Evolutionary conservation across 2,113 vertebrate species (phyloP), one percentile per base, ranked within the genome.

Genomic region (Ellobius talpinus): DNA sequence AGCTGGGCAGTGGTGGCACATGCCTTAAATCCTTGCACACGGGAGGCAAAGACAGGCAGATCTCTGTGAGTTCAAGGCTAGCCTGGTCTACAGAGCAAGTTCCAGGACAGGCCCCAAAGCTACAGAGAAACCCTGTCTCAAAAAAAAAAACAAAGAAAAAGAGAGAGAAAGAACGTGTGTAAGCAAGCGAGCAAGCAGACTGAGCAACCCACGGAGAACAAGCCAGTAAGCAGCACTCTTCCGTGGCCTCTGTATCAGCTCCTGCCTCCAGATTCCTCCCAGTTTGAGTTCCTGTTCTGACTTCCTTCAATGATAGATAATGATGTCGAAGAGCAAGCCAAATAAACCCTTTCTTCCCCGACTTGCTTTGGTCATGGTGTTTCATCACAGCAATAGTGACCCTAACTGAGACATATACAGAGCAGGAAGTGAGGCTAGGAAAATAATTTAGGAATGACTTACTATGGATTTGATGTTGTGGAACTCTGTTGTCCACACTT

Each of bases 101-200:
- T 58, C 58, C 19, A 58, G 58, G 58, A 58, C 58, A 58, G 58
- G 58, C 58, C 58, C 58, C 58, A 58, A 58, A 58, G 58, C 19
- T 21, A 58, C 55, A 58, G 55, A 58, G 55, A 19, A 58, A 58
- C 55, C 55, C 55, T 58, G 55, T 55, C 52, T 55, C 55, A 58
- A 58, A 58, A 19, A 21, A 58, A 58, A 17, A 58, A 58, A 58
- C 19, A 21, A 58, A 58, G 17, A 21, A 12, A 52, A 13, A 13
- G 50, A 50, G 50, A 8, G 50, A 50, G 50, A 50, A 11, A 50
- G 55, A 58, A 19, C 6, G 0, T 0, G 5, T 0, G 0, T 19
- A 58, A 58, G 58, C 19, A 21, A 58, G 19, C 19, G 19, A 58
- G 58, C 58, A 74, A 74, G 72, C 39, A 74, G 39, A 23, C 39